phyloP scores from a whole-genome alignment of 2,888 invertebrate genomes.

The Ophioninae sp. region DNA sequence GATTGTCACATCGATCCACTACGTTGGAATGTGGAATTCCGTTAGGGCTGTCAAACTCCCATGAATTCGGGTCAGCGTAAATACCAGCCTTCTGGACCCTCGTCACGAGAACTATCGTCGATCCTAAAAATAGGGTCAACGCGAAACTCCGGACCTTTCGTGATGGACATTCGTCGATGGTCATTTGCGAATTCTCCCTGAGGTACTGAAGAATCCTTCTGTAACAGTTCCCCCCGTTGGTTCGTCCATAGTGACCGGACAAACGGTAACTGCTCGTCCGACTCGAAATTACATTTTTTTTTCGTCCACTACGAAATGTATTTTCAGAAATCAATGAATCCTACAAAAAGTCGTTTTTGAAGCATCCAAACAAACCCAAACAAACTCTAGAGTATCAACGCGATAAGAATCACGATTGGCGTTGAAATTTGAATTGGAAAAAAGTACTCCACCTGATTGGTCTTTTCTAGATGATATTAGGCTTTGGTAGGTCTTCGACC shows the following conservation, averaged over 20 bases:
- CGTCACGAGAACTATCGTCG: constrained; percentile 10
- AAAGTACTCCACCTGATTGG: no score
- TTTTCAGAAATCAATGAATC: not conserved
- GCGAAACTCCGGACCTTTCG: not conserved
- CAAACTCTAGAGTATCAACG: no score
- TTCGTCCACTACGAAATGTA: constrained; percentile 5
- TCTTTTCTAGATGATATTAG: no score
- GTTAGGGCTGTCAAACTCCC: not conserved
- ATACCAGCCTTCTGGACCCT: not conserved
- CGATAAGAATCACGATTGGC: no score
- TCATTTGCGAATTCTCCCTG: not conserved
- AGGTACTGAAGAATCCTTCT: not conserved
- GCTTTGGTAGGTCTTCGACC: no score
- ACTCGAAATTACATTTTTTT: not conserved
- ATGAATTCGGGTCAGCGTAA: constrained; percentile 22
- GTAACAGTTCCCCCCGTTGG: not conserved
- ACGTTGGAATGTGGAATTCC: not conserved
- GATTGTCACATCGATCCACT: not conserved
- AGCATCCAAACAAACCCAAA: not conserved
- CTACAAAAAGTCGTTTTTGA: not conserved
- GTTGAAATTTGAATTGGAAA: no score
- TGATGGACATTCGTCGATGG: constrained; percentile 5
- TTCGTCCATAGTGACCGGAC: not conserved
- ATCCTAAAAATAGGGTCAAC: constrained; percentile 20
- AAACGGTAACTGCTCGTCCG: not conserved